A percentile compares a stretch with the other conserved stretches of the same genome.
These are phyloP conservation scores for Drosophila sechellia DNA, from an alignment of 1,140 invertebrate species.

Conservation along the genomic window DNA sequence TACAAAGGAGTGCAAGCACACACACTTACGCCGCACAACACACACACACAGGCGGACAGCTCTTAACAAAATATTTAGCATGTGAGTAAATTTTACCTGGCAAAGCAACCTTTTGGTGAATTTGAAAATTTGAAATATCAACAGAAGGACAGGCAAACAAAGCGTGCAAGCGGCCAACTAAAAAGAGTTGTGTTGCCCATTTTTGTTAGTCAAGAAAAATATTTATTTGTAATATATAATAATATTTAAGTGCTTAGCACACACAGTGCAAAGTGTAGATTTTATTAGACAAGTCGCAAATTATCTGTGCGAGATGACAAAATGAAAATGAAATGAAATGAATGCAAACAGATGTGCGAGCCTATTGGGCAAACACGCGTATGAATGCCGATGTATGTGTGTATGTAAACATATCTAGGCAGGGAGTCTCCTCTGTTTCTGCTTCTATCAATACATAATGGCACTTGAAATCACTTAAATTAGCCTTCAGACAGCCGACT, in stretches of 20 bases:
- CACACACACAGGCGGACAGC: slow-evolving; percentile 13
- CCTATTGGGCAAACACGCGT: slow-evolving; percentile 10
- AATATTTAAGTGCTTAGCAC: neutral
- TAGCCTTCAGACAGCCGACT: slow-evolving; percentile 14
- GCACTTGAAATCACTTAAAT: slow-evolving; percentile 52
- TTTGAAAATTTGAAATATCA: slow-evolving; percentile 37
- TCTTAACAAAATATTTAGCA: slow-evolving; percentile 80
- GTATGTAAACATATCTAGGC: neutral
- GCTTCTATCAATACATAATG: slow-evolving; percentile 50
- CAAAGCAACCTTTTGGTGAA: slow-evolving; percentile 32
- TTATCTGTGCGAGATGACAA: neutral
- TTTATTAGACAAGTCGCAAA: neutral
- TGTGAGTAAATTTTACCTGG: slow-evolving; percentile 65
- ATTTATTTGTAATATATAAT: neutral
- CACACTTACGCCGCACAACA: neutral
- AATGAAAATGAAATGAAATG: neutral
- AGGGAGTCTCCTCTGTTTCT: neutral
- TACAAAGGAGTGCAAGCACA: neutral
- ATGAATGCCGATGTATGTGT: slow-evolving; percentile 2
- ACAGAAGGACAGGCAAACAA: slow-evolving; percentile 9
- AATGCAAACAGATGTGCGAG: slow-evolving; percentile 27
- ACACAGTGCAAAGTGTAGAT: neutral
- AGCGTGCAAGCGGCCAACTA: neutral
- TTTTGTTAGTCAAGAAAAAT: neutral
- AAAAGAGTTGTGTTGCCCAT: neutral